Evolutionary conservation across 2,113 vertebrate species (phyloP).

Genomic region (Sylvia atricapilla): DNA sequence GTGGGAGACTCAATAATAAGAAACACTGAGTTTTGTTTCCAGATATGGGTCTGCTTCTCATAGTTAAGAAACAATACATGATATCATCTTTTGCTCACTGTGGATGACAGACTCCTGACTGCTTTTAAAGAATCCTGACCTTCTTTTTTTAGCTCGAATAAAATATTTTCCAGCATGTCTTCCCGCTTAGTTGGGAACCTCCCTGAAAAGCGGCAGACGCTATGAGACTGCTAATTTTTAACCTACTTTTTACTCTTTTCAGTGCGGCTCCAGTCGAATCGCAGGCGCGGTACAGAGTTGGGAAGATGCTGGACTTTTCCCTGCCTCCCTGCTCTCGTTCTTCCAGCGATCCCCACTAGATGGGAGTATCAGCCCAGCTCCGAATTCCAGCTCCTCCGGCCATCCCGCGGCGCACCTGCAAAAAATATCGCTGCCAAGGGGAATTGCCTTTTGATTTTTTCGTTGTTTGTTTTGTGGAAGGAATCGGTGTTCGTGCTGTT

Average conservation of each 20-base stretch:
- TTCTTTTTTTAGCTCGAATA: not conserved
- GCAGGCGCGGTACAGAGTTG: accelerated
- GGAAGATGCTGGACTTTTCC: not conserved
- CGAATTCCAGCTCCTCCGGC: accelerated
- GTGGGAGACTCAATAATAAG: not conserved
- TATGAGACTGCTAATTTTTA: not conserved
- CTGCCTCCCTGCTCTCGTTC: accelerated
- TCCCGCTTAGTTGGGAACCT: not conserved
- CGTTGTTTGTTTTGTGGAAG: not conserved
- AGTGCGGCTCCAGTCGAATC: accelerated
- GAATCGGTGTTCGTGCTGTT: no score
- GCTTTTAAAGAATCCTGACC: not conserved
- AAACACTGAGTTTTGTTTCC: not conserved
- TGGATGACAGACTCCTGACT: no score
- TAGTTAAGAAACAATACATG: no score
- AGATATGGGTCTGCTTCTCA: not conserved
- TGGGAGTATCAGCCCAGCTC: not conserved
- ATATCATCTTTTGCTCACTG: not conserved
- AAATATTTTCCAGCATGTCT: not conserved
- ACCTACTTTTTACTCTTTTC: not conserved
- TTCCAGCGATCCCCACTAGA: not conserved
- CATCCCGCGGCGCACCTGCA: accelerated
- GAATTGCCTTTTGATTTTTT: not conserved
- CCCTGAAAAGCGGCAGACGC: not conserved
- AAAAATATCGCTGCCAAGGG: not conserved